phyloP scores from a whole-genome alignment of 1,140 invertebrate genomes.

The Scaptomyza pallida region DNA sequence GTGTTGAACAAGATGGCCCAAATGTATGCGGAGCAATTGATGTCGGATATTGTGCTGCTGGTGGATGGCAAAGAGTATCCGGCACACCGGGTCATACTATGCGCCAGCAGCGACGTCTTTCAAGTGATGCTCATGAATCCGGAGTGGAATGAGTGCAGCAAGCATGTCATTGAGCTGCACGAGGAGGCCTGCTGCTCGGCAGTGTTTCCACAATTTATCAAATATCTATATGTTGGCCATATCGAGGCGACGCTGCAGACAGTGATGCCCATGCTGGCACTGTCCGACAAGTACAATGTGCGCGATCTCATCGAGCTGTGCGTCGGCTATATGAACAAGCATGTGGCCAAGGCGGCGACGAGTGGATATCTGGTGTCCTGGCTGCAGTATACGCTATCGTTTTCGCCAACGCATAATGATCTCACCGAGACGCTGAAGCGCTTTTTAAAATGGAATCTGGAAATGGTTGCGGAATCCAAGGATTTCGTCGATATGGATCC shows the following conservation, averaged over 20 bases:
- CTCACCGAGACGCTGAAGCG: constrained; percentile 89
- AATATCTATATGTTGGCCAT: constrained; percentile 96
- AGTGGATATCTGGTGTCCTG: constrained; percentile 93
- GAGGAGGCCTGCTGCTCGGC: constrained; percentile 93
- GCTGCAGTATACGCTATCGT: constrained; percentile 94
- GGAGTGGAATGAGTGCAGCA: constrained; percentile 95
- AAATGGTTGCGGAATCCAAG: constrained; percentile 90
- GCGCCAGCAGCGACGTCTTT: constrained; percentile 97
- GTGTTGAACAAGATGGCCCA: constrained; percentile 92
- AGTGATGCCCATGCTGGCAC: constrained; percentile 92
- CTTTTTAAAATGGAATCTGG: constrained; percentile 96
- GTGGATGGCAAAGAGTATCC: constrained; percentile 92
- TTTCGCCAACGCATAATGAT: constrained; percentile 88
- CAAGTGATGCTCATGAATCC: constrained; percentile 98
- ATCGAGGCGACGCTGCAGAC: constrained; percentile 92
- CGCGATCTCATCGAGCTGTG: constrained; percentile 93
- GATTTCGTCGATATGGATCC: constrained; percentile 94
- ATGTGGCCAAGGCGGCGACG: constrained; percentile 92
- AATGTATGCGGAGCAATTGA: constrained; percentile 91
- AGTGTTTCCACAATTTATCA: constrained; percentile 95
- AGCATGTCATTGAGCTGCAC: constrained; percentile 92
- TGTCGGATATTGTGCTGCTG: constrained; percentile 93
- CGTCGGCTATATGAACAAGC: constrained; percentile 93
- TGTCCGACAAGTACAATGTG: constrained; percentile 98
- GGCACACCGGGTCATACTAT: constrained; percentile 95